Conservation (phyloP, 2,113 vertebrate species). For the Platysteira castanea region DNA sequence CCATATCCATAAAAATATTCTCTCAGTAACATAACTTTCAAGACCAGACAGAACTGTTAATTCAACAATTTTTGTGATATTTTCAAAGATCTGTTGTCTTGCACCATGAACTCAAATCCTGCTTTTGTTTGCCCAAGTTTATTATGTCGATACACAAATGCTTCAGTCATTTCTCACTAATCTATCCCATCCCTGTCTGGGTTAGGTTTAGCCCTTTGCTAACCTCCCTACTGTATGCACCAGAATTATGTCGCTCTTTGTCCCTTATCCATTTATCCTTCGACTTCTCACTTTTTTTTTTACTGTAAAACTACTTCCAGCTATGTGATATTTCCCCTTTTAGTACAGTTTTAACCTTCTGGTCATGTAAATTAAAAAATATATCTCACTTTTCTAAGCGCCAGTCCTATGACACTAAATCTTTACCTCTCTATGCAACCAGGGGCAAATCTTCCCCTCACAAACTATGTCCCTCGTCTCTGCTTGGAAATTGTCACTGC, state of each 20-base stretch:
- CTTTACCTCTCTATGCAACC: neutral
- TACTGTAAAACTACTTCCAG: neutral
- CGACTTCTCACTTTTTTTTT: neutral
- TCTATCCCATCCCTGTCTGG: neutral
- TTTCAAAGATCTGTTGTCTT: neutral
- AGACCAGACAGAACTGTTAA: neutral
- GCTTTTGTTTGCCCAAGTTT: neutral
- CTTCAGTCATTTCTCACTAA: neutral
- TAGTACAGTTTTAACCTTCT: neutral
- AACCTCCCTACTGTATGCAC: neutral
- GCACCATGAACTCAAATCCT: neutral
- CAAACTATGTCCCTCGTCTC: accelerated
- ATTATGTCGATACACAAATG: neutral
- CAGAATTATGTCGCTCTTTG: neutral
- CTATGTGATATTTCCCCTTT: neutral
- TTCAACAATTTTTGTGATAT: neutral
- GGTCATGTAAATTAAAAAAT: neutral
- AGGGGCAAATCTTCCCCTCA: neutral
- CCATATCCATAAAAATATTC: neutral
- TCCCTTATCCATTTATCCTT: neutral
- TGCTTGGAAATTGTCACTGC: neutral
- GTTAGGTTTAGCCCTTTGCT: neutral
- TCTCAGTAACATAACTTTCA: neutral
- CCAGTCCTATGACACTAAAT: neutral
- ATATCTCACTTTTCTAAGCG: neutral